Conservation (phyloP, 2,113 vertebrate species). For the Limnothrissa miodon region DNA sequence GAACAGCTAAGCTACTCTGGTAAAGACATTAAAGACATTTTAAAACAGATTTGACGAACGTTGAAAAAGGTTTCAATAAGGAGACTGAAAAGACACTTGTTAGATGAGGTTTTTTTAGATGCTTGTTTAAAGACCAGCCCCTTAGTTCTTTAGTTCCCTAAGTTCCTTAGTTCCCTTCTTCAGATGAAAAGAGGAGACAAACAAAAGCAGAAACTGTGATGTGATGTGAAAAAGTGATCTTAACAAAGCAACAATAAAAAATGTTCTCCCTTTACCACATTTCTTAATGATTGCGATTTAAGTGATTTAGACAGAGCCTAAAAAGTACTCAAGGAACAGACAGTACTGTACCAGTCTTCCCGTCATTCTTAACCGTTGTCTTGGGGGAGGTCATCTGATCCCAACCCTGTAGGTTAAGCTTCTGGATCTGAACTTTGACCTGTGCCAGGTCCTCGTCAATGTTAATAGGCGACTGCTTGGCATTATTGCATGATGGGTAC, state of each 20-base stretch:
- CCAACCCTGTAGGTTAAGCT: constrained; percentile 88
- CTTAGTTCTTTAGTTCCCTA: too few relatives aligned
- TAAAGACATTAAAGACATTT: not conserved
- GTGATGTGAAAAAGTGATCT: not conserved
- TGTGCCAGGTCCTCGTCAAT: constrained; percentile 89
- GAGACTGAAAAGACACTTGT: not conserved
- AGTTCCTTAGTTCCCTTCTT: not conserved
- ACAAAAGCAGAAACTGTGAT: not conserved
- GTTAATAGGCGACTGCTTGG: constrained; percentile 93
- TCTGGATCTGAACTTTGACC: constrained; percentile 89
- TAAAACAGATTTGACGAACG: not conserved
- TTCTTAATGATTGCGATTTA: too few relatives aligned
- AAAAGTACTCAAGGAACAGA: not conserved
- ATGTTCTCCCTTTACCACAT: not conserved
- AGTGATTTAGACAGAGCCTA: not conserved
- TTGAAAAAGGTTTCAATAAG: not conserved
- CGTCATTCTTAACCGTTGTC: constrained; percentile 87
- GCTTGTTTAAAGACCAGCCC: not conserved
- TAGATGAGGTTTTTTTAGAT: not conserved
- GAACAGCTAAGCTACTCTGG: constrained; percentile 32
- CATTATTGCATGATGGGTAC: constrained; percentile 90
- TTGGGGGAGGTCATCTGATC: constrained; percentile 71
- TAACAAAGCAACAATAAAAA: too few relatives aligned
- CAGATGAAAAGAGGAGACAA: not conserved
- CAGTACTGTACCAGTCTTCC: constrained; percentile 85